phyloP scores from a whole-genome alignment of 2,888 invertebrate genomes.

The Morpho achilles region DNA sequence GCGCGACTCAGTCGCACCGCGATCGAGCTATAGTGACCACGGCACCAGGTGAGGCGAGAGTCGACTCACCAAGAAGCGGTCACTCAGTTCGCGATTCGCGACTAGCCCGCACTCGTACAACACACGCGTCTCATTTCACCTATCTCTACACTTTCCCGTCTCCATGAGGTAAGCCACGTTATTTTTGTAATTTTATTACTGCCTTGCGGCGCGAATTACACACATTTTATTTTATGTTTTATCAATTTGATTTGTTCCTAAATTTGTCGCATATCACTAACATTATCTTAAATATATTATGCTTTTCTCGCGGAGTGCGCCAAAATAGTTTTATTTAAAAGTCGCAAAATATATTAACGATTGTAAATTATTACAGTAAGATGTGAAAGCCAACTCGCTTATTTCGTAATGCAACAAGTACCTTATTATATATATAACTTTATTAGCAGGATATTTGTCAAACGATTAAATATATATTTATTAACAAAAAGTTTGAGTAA shows the following conservation, averaged over 20 bases:
- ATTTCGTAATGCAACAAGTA: conserved; percentile 22
- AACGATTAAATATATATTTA: too few species aligned
- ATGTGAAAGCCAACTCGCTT: conserved; percentile 20
- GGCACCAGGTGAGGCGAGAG: conserved; percentile 27
- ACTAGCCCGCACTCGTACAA: conserved; percentile 5
- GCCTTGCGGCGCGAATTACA: conserved; percentile 23
- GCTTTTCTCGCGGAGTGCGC: conserved; percentile 1
- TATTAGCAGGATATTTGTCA: too few species aligned
- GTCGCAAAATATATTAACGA: background rate
- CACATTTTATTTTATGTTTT: conserved; percentile 5
- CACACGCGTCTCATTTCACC: conserved; percentile 3
- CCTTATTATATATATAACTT: conserved; percentile 1
- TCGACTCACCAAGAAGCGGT: conserved; percentile 10
- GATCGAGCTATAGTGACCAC: conserved; percentile 38
- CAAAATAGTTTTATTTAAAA: conserved; percentile 1
- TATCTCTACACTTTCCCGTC: conserved; percentile 14
- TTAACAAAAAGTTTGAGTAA: too few species aligned
- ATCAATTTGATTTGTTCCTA: conserved; percentile 12
- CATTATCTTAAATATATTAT: conserved; percentile 1
- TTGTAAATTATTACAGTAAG: conserved; percentile 11
- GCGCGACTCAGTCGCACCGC: conserved; percentile 66
- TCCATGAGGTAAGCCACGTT: conserved; percentile 27
- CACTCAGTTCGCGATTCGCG: conserved; percentile 16
- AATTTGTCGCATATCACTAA: conserved; percentile 5
- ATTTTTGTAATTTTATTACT: conserved; percentile 14